Percentiles rank a stretch among this genome's conserved stretches.
Evolutionary conservation across 2,113 vertebrate genomes (phyloP).

Genomic region (Albula goreensis): DNA sequence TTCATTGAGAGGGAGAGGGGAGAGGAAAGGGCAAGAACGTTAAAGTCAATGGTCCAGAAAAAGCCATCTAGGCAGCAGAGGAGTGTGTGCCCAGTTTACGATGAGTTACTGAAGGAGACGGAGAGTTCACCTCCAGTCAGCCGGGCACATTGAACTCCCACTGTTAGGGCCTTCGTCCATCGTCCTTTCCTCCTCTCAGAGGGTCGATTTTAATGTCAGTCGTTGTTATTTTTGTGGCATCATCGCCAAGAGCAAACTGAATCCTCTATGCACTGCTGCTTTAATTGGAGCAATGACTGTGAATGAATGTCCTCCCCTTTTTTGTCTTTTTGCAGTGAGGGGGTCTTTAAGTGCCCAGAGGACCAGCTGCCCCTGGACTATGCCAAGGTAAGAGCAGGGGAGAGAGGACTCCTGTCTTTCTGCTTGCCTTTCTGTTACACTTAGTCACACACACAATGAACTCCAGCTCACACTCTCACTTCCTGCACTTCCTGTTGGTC

Average conservation of each 20-base stretch:
- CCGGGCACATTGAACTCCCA: background rate
- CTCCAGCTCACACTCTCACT: background rate
- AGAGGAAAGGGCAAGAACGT: background rate
- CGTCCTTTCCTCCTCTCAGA: background rate
- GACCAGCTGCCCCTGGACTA: slow-evolving; percentile 90
- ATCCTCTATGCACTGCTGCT: background rate
- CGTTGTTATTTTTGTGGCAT: background rate
- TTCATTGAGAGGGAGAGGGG: background rate
- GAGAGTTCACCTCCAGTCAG: background rate
- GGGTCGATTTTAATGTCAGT: background rate
- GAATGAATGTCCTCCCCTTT: slow-evolving; percentile 22
- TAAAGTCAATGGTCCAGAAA: background rate
- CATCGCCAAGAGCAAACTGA: background rate
- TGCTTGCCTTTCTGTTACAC: background rate
- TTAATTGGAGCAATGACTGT: background rate
- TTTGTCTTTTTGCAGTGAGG: slow-evolving; percentile 74
- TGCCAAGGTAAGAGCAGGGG: slow-evolving; percentile 76
- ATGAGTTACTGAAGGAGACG: background rate
- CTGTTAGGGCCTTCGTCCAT: background rate
- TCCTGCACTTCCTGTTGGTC: background rate
- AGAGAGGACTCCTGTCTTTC: background rate
- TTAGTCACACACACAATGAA: background rate
- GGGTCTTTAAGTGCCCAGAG: slow-evolving; percentile 90
- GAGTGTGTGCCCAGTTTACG: background rate
- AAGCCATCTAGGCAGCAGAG: background rate